phyloP scores from a whole-genome alignment of 2,113 vertebrate species.

The Sminthopsis crassicaudata region DNA sequence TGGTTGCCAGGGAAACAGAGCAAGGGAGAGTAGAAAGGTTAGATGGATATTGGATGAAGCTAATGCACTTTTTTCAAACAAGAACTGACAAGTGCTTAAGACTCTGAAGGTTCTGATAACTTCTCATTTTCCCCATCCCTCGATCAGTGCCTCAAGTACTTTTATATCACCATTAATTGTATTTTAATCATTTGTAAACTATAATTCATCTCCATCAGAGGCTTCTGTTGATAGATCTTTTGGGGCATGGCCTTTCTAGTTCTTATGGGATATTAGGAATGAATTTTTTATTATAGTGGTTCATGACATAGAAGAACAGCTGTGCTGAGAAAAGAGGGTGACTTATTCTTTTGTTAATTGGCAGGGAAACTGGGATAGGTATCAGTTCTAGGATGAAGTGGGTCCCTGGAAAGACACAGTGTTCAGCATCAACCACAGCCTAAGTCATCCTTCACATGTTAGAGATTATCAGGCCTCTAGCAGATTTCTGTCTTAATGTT shows the following conservation, averaged over 20 bases:
- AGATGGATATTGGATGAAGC: constrained; percentile 84
- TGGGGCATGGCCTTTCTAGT: constrained; percentile 56
- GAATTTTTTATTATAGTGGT: constrained; percentile 51
- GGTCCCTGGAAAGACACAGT: neutral
- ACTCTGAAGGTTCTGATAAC: constrained; percentile 76
- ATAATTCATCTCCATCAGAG: constrained; percentile 80
- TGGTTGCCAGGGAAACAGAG: constrained; percentile 88
- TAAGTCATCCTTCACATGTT: neutral
- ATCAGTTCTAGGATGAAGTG: neutral
- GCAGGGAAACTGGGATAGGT: neutral
- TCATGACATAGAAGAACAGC: neutral
- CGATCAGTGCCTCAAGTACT: constrained; percentile 66
- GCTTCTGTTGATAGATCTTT: constrained; percentile 74
- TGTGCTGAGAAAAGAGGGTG: constrained; percentile 11
- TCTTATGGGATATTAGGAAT: constrained; percentile 42
- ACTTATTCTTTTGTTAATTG: neutral
- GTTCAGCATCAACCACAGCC: neutral
- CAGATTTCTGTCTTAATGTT: neutral
- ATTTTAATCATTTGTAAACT: constrained; percentile 81
- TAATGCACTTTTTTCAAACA: constrained; percentile 84
- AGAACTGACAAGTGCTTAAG: constrained; percentile 83
- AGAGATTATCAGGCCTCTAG: neutral
- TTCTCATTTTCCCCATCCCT: constrained; percentile 77
- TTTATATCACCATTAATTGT: constrained; percentile 78
- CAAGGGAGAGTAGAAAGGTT: constrained; percentile 85